Evolutionary conservation across 2,797 vertebrate genomes (phyloP).

Genomic region (Rhyacichthys aspro): DNA sequence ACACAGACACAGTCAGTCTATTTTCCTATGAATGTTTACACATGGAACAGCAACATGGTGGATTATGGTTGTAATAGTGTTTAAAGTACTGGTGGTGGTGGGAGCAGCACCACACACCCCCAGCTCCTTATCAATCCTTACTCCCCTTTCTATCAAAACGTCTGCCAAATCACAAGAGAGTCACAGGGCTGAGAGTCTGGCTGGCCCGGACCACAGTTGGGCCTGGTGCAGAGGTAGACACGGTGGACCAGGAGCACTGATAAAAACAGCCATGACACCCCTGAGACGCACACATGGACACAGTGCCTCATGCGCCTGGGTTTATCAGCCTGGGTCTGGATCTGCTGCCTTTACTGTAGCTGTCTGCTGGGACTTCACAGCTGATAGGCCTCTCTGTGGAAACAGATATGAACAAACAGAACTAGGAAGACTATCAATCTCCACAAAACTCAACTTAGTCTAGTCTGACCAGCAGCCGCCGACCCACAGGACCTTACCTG

Average conservation of each 20-base stretch:
- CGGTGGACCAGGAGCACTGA: conserved; percentile 59
- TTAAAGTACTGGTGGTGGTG: conserved; percentile 7
- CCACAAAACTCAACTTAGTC: neutral
- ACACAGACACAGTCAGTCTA: too few species aligned
- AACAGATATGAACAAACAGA: conserved; percentile 35
- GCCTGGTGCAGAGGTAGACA: conserved; percentile 49
- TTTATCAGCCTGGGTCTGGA: conserved; percentile 68
- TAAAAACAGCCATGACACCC: conserved; percentile 69
- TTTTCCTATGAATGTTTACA: too few species aligned
- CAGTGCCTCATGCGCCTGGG: conserved; percentile 11
- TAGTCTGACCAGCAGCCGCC: neutral
- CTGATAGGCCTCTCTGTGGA: conserved; percentile 44
- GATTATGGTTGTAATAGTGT: neutral
- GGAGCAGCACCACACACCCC: conserved; percentile 21
- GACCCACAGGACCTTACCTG: neutral
- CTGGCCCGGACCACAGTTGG: conserved; percentile 49
- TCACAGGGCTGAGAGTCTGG: conserved; percentile 62
- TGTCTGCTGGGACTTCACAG: conserved; percentile 50
- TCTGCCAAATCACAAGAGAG: conserved; percentile 71
- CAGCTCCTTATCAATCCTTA: conserved; percentile 62
- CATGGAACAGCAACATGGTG: conserved; percentile 12
- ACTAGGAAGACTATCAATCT: conserved; percentile 14
- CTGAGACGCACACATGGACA: conserved; percentile 34
- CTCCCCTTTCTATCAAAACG: conserved; percentile 71
- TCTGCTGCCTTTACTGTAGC: conserved; percentile 42